phyloP scores from a whole-genome alignment of 2,797 vertebrate species.

The Smutsia gigantea region DNA sequence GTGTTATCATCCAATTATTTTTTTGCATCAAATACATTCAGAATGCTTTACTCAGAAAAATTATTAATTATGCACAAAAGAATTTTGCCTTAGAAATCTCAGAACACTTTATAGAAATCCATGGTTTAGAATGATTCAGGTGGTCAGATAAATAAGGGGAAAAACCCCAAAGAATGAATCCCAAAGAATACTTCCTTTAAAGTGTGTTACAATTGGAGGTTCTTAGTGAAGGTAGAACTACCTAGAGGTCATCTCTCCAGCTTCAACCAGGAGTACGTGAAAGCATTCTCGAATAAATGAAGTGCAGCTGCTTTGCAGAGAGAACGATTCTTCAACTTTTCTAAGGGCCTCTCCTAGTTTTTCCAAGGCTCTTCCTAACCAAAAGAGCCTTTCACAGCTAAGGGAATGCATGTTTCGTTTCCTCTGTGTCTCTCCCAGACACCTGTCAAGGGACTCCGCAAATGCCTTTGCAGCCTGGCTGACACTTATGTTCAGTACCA shows the following conservation, averaged over 20 bases:
- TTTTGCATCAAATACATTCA: constrained; percentile 54
- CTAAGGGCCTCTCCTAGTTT: background rate
- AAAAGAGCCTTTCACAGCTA: constrained; percentile 41
- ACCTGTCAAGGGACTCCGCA: background rate
- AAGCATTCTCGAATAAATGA: constrained; percentile 31
- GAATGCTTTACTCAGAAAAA: constrained; percentile 41
- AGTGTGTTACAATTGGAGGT: background rate
- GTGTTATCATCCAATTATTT: constrained; percentile 59
- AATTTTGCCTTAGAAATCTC: constrained; percentile 59
- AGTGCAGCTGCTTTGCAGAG: background rate
- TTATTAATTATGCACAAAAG: constrained; percentile 52
- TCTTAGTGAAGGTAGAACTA: background rate
- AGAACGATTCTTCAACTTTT: constrained; percentile 37
- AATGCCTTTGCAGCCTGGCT: background rate
- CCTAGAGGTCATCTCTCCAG: background rate
- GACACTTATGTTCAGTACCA: background rate
- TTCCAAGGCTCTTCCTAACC: background rate
- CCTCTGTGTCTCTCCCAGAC: background rate
- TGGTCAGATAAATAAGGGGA: constrained; percentile 34
- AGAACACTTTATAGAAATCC: constrained; percentile 54
- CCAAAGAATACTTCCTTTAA: constrained; percentile 12
- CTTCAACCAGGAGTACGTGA: background rate
- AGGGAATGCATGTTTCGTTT: background rate
- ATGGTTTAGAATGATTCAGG: background rate
- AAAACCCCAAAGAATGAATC: background rate